Evolutionary conservation across 2,113 vertebrate species (phyloP).

Genomic region (Aptenodytes forsteri): DNA sequence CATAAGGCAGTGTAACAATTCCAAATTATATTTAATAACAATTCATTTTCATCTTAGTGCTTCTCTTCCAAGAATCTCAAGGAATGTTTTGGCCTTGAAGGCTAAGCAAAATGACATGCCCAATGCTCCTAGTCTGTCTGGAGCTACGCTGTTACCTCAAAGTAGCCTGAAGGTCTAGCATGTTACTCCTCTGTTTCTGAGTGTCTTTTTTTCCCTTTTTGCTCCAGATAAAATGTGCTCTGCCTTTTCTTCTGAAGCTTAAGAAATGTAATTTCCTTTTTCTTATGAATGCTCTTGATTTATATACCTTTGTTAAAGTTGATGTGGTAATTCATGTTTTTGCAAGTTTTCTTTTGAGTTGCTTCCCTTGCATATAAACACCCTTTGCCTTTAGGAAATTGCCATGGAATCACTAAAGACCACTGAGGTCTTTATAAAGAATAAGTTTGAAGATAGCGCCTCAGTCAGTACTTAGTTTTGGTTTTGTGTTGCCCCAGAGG

Average conservation of each 20-base stretch:
- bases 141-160: not conserved
- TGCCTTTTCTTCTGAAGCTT: not conserved
- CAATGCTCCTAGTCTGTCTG: not conserved
- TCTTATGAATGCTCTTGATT: not conserved
- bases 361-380: not conserved
- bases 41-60: not conserved
- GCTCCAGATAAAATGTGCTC: not conserved
- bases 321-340: not conserved
- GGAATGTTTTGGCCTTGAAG: not conserved
- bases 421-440: not conserved
- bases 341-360: not conserved
- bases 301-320: not conserved
- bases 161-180: not conserved
- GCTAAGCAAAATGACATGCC: not conserved
- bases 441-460: not conserved
- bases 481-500: not conserved
- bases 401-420: not conserved
- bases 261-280: not conserved
- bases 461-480: not conserved
- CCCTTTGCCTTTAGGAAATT: not conserved
- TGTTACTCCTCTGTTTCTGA: not conserved
- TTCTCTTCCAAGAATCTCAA: not conserved
- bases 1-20: not conserved
- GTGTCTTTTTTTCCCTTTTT: not conserved
- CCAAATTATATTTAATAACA: not conserved